These are phyloP conservation scores for Sakesphorus luctuosus DNA, from an alignment of 2,113 vertebrate genomes.

Conservation along the genomic window DNA sequence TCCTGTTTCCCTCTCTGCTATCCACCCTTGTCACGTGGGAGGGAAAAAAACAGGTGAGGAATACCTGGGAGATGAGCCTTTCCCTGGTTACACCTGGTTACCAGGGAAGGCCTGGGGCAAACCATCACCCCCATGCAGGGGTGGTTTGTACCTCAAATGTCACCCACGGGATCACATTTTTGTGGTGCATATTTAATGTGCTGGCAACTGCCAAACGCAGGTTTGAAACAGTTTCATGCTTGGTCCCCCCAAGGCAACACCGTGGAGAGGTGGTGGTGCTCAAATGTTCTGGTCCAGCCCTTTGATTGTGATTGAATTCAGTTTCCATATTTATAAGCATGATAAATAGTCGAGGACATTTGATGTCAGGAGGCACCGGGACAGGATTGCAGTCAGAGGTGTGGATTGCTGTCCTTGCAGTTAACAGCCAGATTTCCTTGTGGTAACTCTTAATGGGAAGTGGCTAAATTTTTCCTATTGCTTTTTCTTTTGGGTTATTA, in stretches of 20 bases:
- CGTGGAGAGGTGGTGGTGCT: rapidly evolving
- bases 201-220: background rate
- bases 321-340: background rate
- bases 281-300: background rate
- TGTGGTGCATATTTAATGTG: background rate
- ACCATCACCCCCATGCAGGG: background rate
- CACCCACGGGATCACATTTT: background rate
- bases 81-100: no score
- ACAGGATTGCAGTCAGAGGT: background rate
- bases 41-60: no score
- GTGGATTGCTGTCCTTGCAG: background rate
- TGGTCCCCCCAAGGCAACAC: background rate
- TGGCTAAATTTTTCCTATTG: no score
- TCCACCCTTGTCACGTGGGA: no score
- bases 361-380: background rate
- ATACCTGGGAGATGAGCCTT: no score
- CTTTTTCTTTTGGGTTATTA: no score
- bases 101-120: no score
- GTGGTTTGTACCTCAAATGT: background rate
- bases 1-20: no score
- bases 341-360: background rate
- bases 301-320: background rate
- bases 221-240: background rate
- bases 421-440: background rate
- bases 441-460: no score